Evolutionary conservation across 1,140 invertebrate species (phyloP).

Genomic region (Mactra quadrangularis): DNA sequence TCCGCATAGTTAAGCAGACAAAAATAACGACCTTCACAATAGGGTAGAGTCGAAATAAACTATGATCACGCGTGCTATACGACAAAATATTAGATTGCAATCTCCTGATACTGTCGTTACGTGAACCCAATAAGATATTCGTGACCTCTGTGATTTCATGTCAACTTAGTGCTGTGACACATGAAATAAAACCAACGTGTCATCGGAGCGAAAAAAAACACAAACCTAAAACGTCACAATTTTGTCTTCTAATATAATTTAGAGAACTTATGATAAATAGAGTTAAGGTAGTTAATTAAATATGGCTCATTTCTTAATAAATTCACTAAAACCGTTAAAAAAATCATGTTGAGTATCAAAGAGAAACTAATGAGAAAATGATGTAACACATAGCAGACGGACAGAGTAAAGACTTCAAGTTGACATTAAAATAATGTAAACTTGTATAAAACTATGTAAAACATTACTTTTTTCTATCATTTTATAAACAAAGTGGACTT

Average conservation of each 20-base stretch:
- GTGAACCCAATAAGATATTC: neutral
- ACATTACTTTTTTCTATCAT: too few relatives aligned
- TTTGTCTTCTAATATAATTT: slow-evolving; percentile 19
- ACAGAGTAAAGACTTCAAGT: slow-evolving; percentile 12
- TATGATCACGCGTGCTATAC: slow-evolving; percentile 8
- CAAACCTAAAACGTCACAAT: too few relatives aligned
- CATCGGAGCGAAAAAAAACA: neutral
- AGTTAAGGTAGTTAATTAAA: slow-evolving; percentile 10
- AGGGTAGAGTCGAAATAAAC: neutral
- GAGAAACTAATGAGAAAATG: slow-evolving; percentile 27
- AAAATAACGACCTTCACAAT: slow-evolving; percentile 3
- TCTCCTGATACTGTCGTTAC: slow-evolving; percentile 3
- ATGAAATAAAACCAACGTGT: slow-evolving; percentile 39
- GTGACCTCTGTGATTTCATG: slow-evolving; percentile 26
- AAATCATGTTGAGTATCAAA: slow-evolving; percentile 12
- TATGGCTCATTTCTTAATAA: neutral
- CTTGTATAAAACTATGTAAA: too few relatives aligned
- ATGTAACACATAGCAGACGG: slow-evolving; percentile 15
- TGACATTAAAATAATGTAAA: slow-evolving; percentile 37
- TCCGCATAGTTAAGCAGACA: neutral
- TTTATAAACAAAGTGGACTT: too few relatives aligned
- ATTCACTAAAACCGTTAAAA: slow-evolving; percentile 30
- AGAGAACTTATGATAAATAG: slow-evolving; percentile 17
- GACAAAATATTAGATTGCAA: slow-evolving; percentile 13
- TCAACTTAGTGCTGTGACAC: slow-evolving; percentile 15